phyloP scores from a whole-genome alignment of 2,113 vertebrate species.

The Psophia crepitans region DNA sequence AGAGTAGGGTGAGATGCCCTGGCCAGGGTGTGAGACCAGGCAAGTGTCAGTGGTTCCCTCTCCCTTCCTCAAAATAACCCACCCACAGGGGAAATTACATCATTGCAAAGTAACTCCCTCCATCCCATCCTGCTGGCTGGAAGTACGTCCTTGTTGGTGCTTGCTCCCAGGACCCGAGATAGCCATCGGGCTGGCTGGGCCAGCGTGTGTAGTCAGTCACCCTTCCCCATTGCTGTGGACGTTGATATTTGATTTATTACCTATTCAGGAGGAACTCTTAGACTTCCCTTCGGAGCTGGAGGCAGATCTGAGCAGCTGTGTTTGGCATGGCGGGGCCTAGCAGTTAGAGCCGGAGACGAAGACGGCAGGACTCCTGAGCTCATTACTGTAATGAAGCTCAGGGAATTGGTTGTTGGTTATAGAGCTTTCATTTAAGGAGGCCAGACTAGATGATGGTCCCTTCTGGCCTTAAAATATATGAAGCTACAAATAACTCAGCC shows the following conservation, averaged over 20 bases:
- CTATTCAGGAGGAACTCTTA: not conserved
- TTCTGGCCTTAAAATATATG: slow-evolving; percentile 27
- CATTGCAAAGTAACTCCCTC: not conserved
- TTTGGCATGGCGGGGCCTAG: not conserved
- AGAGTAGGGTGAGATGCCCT: not conserved
- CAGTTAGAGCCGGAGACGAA: not conserved
- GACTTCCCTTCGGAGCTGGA: not conserved
- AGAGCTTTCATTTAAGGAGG: slow-evolving; percentile 41
- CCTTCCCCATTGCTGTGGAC: fast-evolving
- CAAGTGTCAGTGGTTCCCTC: not conserved
- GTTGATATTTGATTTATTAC: not conserved
- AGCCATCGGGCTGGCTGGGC: not conserved
- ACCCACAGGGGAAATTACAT: not conserved
- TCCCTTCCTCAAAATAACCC: not conserved
- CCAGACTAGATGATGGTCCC: slow-evolving; percentile 48
- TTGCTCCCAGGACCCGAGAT: not conserved
- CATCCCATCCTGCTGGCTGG: not conserved
- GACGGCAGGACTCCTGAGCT: slow-evolving; percentile 5
- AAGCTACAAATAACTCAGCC: slow-evolving; percentile 48
- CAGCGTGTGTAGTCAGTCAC: not conserved
- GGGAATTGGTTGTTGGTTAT: slow-evolving; percentile 27
- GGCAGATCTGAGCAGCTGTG: slow-evolving; percentile 41
- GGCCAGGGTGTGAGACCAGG: not conserved
- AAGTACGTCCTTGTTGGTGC: not conserved
- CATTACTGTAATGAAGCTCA: not conserved